A percentile compares a stretch with the other conserved stretches of the same genome.
phyloP scores from a whole-genome alignment of 2,113 vertebrate species.

The Sapajus apella region DNA sequence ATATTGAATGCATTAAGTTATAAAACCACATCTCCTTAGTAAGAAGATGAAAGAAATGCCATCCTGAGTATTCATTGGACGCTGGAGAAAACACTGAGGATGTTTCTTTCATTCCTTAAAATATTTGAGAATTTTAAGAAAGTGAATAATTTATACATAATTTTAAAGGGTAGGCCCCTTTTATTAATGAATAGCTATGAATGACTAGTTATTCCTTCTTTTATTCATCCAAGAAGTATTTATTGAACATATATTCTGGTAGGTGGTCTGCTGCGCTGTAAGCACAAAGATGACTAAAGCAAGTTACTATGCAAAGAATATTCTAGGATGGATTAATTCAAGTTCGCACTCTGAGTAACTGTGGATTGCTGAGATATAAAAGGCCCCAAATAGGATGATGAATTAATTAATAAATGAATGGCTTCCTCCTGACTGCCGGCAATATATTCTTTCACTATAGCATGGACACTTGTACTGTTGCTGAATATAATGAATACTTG shows the following conservation, averaged over 20 bases:
- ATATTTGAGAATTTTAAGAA: neutral
- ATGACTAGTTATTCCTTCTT: neutral
- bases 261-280: neutral
- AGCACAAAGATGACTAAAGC: neutral
- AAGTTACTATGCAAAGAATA: neutral
- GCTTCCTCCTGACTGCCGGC: neutral
- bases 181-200: neutral
- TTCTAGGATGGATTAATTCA: neutral
- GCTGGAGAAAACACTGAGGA: neutral
- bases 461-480: neutral
- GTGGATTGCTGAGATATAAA: neutral
- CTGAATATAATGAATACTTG: neutral
- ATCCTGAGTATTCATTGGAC: neutral
- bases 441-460: neutral
- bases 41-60: neutral
- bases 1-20: neutral
- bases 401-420: conserved; percentile 15
- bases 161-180: neutral
- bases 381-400: neutral
- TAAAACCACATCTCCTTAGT: neutral
- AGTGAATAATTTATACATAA: neutral
- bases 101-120: neutral
- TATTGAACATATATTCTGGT: neutral
- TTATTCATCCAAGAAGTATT: neutral
- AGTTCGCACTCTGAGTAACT: neutral